A percentile compares a stretch with the other conserved stretches of the same genome.
These are phyloP conservation scores for Perca flavescens DNA, from an alignment of 2,113 vertebrate species.

Conservation along the genomic window DNA sequence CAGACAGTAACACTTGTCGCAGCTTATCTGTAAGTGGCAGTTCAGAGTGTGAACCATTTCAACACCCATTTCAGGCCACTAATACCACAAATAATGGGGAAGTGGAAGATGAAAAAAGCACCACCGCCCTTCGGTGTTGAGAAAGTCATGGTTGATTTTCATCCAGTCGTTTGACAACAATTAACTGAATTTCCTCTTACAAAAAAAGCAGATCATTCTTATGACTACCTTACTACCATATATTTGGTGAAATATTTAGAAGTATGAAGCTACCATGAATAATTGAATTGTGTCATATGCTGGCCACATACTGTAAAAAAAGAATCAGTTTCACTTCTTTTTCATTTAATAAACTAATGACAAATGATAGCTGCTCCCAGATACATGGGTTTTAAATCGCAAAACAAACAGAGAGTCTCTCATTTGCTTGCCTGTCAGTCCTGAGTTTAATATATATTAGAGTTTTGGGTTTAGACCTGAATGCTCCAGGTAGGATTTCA, in stretches of 20 bases:
- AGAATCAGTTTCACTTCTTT: background rate
- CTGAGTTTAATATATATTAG: background rate
- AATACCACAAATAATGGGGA: conserved; percentile 69
- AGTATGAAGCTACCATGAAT: background rate
- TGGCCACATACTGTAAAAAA: background rate
- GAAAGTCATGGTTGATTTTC: conserved; percentile 56
- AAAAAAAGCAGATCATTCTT: conserved; percentile 15
- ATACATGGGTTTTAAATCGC: conserved; percentile 30
- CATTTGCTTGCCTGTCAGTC: conserved; percentile 35
- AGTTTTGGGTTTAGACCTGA: background rate
- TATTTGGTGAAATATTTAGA: background rate
- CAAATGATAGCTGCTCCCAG: background rate
- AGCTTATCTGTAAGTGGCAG: conserved; percentile 51
- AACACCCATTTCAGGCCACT: conserved; percentile 50
- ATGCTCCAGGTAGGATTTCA: background rate
- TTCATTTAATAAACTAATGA: background rate
- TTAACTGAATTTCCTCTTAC: conserved; percentile 57
- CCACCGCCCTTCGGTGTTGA: conserved; percentile 53
- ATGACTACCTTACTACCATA: background rate
- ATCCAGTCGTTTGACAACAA: conserved; percentile 35
- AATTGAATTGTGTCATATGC: background rate
- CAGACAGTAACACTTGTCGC: conserved; percentile 12
- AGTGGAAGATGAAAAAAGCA: conserved; percentile 63
- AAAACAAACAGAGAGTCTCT: conserved; percentile 3
- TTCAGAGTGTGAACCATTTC: conserved; percentile 61